phyloP scores from a whole-genome alignment of 2,797 vertebrate genomes.

The Argya squamiceps region DNA sequence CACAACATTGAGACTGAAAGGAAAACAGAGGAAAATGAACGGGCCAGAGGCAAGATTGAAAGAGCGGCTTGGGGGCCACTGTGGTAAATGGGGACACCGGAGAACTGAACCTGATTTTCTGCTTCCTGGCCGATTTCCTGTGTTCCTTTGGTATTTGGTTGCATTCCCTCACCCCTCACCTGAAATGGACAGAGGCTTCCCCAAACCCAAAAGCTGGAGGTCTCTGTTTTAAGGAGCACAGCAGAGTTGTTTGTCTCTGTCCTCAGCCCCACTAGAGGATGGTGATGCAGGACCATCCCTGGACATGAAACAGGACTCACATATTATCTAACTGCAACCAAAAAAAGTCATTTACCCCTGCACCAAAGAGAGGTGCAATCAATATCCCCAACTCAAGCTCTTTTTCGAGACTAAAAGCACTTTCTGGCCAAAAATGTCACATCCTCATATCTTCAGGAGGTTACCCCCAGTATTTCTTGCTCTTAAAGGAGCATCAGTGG shows the following conservation, averaged over 20 bases:
- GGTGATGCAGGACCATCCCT: background rate
- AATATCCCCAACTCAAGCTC: background rate
- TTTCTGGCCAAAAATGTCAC: background rate
- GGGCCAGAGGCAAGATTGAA: background rate
- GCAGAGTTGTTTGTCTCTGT: background rate
- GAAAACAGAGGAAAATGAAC: background rate
- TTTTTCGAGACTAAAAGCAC: background rate
- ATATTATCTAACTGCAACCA: background rate
- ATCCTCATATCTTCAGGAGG: background rate
- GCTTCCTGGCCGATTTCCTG: background rate
- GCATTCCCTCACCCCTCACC: background rate
- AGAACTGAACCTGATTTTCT: background rate
- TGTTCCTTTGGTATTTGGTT: background rate
- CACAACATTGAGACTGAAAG: background rate
- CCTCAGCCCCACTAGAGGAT: fast-evolving
- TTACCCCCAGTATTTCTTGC: background rate
- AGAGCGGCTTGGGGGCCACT: fast-evolving
- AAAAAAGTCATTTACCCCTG: background rate
- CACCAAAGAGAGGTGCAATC: background rate
- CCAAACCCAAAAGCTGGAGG: background rate
- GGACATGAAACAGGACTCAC: background rate
- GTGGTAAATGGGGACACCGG: background rate
- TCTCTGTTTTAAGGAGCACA: background rate
- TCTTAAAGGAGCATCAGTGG: background rate
- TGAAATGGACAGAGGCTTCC: background rate